phyloP scores from a whole-genome alignment of 2,113 vertebrate genomes.

The Pipra filicauda region DNA sequence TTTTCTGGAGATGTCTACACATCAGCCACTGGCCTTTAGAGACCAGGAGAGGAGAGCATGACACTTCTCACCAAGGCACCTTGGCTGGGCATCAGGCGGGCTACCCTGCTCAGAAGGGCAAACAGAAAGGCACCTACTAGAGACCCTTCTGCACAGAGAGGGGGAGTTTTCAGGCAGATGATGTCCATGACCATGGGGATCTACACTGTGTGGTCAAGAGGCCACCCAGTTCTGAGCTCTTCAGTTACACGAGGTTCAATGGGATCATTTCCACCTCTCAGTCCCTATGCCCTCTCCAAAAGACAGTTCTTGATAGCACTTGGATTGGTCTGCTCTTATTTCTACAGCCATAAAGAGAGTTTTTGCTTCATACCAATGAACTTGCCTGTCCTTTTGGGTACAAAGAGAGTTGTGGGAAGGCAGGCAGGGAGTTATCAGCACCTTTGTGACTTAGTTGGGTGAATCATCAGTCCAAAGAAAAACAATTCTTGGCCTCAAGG shows the following conservation, averaged over 20 bases:
- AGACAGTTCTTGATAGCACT: neutral
- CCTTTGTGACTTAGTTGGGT: neutral
- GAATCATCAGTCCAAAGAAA: neutral
- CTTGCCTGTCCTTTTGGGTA: neutral
- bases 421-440: neutral
- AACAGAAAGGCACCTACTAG: neutral
- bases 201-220: neutral
- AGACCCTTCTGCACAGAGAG: neutral
- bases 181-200: rapidly evolving
- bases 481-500: neutral
- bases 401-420: neutral
- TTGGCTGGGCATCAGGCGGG: neutral
- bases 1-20: neutral
- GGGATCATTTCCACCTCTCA: neutral
- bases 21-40: neutral
- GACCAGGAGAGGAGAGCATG: neutral
- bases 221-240: neutral
- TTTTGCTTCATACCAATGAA: neutral
- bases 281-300: neutral
- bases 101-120: neutral
- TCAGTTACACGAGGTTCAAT: neutral
- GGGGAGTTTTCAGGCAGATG: neutral
- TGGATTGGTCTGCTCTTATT: neutral
- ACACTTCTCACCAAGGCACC: neutral
- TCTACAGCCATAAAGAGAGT: neutral